Evolutionary conservation across 92 coral and sea anemone species (phyloP).

Genomic region (Parazoanthus swiftii): DNA sequence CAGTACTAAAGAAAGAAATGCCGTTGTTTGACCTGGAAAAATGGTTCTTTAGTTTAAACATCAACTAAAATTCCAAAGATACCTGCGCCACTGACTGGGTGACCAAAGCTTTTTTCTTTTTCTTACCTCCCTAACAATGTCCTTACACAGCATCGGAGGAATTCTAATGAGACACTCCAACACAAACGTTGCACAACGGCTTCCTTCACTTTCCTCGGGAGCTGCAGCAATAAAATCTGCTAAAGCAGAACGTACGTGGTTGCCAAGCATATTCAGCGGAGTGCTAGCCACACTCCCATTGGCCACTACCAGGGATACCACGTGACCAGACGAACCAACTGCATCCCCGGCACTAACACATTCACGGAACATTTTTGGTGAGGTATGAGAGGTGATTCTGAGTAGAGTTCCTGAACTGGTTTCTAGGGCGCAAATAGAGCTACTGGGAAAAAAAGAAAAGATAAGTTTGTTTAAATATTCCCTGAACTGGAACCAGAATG

Average conservation of each 20-base stretch:
- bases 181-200: slow-evolving; percentile 59
- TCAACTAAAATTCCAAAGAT: no score
- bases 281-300: slow-evolving; percentile 77
- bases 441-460: slow-evolving; percentile 7
- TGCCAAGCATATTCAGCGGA: slow-evolving; percentile 77
- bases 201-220: slow-evolving; percentile 38
- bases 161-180: slow-evolving; percentile 72
- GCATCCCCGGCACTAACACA: slow-evolving; percentile 59
- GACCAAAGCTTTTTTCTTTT: not conserved
- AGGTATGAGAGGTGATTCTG: slow-evolving; percentile 62
- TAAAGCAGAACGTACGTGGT: slow-evolving; percentile 73
- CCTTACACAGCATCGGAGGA: slow-evolving; percentile 68
- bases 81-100: no score
- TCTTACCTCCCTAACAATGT: slow-evolving; percentile 73
- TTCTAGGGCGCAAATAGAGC: slow-evolving; percentile 61
- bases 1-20: no score
- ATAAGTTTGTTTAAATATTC: not conserved
- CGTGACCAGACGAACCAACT: slow-evolving; percentile 75
- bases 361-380: slow-evolving; percentile 55
- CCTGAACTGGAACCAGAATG: not conserved
- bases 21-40: no score
- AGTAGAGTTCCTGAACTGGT: slow-evolving; percentile 65
- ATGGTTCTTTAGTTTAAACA: no score
- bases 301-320: slow-evolving; percentile 81
- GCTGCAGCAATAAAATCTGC: slow-evolving; percentile 10